Base-by-base conservation (phyloP, 2,888 invertebrate genomes). In the Drosophila anomalata region DNA sequence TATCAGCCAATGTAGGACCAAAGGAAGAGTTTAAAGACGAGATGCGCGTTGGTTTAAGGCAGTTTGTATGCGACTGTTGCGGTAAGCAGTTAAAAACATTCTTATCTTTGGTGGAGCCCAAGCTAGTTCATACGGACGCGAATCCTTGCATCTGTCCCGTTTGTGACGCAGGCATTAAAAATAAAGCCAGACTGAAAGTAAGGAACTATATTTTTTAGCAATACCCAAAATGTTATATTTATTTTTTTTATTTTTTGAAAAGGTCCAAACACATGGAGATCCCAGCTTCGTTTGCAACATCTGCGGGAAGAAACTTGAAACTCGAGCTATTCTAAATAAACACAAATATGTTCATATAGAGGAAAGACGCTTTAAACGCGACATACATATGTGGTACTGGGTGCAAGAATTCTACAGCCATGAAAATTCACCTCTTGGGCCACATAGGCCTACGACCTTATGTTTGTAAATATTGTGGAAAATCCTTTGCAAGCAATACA, bases 1-100 rank as follows among this genome's bases (percentile, higher is more conserved):
- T 39, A 12, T 33, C 5, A 5, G 5, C 59, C 73, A 1, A 47
- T 85, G 2, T 59, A 55, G 14, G 69, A 78, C 5, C 33, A 33
- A 33, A 5, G 33, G 5, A 33, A 2, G 91, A 90, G 29, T 9
- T 29, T 60, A 78, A 85, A 8, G 78, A 79, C 11, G 79, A 89
- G 0, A 78, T 90, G 4, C 92, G 92, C 62, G 79, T 82, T 9
- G 90, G 89, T 12, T 84, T 84, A 26, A 90, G 92, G 47, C 91
- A 92, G 0, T 93, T 90, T 66, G 90, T 92, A 22, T 93, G 93
- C 69, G 92, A 93, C 60, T 89, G 90, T 60, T 93, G 93, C 73
- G 92, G 92, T 0, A 91, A 92, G 44, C 89, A 91, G 1, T 91
- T 92, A n/a, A 91, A 91, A 17, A 92, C 92, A 9, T 90, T 90